Conservation (phyloP, 64 coral and sea anemone genomes). For the Porites australiensis region DNA sequence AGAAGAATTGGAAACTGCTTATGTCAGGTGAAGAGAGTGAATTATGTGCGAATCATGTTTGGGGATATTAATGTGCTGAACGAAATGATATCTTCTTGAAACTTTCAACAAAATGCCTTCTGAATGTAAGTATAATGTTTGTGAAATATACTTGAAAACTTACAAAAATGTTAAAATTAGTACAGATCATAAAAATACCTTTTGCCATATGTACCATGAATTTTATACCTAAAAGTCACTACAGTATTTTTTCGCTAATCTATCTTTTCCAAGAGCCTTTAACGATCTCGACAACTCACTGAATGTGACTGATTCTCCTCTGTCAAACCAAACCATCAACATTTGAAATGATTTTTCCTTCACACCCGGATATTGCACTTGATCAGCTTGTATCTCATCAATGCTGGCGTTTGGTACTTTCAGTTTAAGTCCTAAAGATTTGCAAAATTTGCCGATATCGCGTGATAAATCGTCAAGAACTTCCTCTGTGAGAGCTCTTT, state of each 20-base stretch:
- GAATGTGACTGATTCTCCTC: conserved; percentile 23
- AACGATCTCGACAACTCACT: conserved; percentile 50
- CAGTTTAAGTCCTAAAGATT: conserved; percentile 58
- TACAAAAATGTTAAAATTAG: no score
- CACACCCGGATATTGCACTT: conserved; percentile 52
- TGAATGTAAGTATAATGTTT: no score
- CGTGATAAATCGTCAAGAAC: conserved; percentile 40
- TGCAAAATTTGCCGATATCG: conserved; percentile 61
- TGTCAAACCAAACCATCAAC: conserved; percentile 73
- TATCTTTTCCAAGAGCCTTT: conserved; percentile 33
- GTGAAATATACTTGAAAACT: no score
- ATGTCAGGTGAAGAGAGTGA: no score
- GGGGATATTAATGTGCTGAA: no score
- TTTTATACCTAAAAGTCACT: not conserved
- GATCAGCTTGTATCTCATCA: conserved; percentile 55
- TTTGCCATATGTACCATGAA: not conserved
- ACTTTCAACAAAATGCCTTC: no score
- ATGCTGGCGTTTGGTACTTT: conserved; percentile 59
- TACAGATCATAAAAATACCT: no score
- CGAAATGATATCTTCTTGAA: no score
- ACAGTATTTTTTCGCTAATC: conserved; percentile 51
- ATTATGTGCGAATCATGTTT: no score
- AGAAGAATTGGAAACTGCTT: no score
- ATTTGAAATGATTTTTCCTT: conserved; percentile 75
- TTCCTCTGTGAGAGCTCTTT: conserved; percentile 21